A percentile compares a stretch with the other conserved stretches of the same genome.
Conservation (phyloP, 2,797 vertebrate genomes). For the Astyanax mexicanus region DNA sequence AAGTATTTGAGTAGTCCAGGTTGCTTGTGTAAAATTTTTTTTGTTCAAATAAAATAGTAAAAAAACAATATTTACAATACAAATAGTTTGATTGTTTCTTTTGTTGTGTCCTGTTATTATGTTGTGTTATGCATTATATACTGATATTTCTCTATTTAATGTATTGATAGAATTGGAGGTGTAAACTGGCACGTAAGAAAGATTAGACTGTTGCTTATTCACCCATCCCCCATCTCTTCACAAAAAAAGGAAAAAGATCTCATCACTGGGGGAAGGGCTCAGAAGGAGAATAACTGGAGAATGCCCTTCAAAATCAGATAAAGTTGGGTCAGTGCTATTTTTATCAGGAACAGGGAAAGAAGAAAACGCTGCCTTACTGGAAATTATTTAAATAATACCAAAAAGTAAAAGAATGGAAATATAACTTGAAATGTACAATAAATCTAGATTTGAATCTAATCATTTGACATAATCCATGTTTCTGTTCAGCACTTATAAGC, state of each 20-base stretch:
- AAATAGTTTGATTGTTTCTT: no score
- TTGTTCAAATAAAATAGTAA: no score
- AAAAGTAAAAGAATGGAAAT: background rate
- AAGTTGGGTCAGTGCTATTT: no score
- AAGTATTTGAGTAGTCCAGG: no score
- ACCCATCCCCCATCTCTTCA: background rate
- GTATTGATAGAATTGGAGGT: conserved; percentile 16
- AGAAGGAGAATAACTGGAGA: background rate
- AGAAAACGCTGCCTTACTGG: background rate
- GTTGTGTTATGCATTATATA: background rate
- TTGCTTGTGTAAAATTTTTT: no score
- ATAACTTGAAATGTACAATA: background rate
- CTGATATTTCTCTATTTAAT: background rate
- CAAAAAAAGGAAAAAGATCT: conserved; percentile 34
- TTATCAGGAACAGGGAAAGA: no score
- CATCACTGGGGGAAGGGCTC: conserved; percentile 21
- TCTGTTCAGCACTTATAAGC: no score
- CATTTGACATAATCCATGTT: background rate
- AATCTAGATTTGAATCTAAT: background rate
- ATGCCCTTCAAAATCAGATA: background rate
- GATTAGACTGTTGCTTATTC: background rate
- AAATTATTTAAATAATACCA: background rate
- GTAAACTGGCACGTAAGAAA: conserved; percentile 2
- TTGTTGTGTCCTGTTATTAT: no score
- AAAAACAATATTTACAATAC: no score